Evolutionary conservation across 2,113 vertebrate species (phyloP).

Genomic region (Chunga burmeisteri): DNA sequence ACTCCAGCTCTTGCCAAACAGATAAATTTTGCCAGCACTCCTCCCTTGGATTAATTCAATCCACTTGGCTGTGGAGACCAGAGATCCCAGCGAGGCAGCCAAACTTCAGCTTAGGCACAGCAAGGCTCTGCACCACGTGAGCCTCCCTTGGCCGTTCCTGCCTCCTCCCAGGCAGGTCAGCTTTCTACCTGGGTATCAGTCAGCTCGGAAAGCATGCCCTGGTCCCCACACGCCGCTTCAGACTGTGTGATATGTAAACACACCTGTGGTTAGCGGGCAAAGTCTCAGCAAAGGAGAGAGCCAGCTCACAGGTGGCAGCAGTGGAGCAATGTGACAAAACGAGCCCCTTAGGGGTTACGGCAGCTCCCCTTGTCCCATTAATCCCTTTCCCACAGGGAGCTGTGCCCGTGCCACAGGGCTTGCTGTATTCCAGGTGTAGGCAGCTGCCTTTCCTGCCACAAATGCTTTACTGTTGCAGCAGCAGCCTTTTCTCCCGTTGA

Average conservation of each 20-base stretch:
- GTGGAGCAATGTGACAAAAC: not conserved
- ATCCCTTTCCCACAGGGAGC: not conserved
- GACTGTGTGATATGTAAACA: not conserved
- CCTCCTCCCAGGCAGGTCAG: not conserved
- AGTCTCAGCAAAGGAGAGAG: not conserved
- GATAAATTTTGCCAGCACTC: not conserved
- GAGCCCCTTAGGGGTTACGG: not conserved
- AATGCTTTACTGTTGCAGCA: not conserved
- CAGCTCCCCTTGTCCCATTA: not conserved
- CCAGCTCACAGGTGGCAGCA: not conserved
- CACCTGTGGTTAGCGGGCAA: not conserved
- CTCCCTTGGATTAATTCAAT: constrained; percentile 30
- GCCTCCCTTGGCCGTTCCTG: not conserved
- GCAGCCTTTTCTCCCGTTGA: not conserved
- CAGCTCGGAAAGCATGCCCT: not conserved
- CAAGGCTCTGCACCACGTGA: not conserved
- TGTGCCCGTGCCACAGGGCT: not conserved
- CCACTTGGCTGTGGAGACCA: not conserved
- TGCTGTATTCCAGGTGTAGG: not conserved
- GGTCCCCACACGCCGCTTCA: not conserved
- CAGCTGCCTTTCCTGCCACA: not conserved
- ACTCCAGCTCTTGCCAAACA: not conserved
- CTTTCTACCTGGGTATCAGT: not conserved
- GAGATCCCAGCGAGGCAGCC: not conserved
- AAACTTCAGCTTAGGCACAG: not conserved